Conservation (phyloP, 2,888 invertebrate species). For the Byasa hedistus region DNA sequence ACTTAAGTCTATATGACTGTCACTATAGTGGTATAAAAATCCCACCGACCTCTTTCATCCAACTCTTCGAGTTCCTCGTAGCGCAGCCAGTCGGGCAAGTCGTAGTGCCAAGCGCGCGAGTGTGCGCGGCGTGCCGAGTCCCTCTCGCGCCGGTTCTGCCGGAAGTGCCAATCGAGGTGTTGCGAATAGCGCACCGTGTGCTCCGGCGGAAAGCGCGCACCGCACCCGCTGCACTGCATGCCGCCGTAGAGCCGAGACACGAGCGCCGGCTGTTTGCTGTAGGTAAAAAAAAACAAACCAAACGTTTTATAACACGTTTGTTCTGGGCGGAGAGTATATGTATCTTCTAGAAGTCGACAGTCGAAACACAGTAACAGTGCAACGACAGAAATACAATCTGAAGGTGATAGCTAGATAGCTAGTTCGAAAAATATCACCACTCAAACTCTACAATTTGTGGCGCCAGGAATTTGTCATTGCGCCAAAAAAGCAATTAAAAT, state of each 20-base stretch:
- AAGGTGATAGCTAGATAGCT: no score
- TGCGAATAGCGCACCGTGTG: constrained; percentile 94
- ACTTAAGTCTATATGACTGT: no score
- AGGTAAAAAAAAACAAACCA: background rate
- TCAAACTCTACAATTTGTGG: no score
- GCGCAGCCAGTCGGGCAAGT: constrained; percentile 94
- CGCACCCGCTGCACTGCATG: constrained; percentile 98
- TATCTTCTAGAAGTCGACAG: no score
- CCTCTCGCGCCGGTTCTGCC: constrained; percentile 93
- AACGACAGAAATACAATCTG: no score
- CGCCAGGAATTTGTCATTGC: no score
- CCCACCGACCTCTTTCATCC: constrained; percentile 87
- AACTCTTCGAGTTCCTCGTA: constrained; percentile 96
- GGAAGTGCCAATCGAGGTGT: constrained; percentile 99
- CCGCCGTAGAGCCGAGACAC: constrained; percentile 89
- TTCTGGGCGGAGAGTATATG: no score
- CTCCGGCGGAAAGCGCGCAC: constrained; percentile 94
- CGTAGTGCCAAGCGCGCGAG: constrained; percentile 94
- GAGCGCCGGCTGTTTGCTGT: constrained; percentile 85
- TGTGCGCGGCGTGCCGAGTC: constrained; percentile 91
- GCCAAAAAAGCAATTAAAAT: no score
- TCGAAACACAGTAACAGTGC: no score
- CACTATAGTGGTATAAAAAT: no score
- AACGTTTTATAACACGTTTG: no score
- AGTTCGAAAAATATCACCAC: no score